Evolutionary conservation across 1,140 invertebrate genomes (phyloP), one percentile per base, ranked within the genome.

Genomic region (Orius laevigatus): DNA sequence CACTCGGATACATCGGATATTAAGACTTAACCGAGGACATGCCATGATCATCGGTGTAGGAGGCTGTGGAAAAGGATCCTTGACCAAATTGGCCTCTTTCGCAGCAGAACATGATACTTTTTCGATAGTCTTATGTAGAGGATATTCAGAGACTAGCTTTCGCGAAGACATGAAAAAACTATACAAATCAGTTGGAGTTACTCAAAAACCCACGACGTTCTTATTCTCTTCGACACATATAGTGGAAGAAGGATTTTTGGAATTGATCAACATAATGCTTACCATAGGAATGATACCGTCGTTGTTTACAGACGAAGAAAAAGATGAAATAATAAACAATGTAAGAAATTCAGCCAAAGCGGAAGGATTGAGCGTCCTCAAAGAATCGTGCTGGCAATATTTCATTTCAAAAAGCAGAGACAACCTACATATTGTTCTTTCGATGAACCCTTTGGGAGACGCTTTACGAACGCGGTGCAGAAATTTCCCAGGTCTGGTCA

Each of bases 401-500:
- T 94, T 93, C 61, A 68, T 79, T 14, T 72, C 78, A 52, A 76
- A 72, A 43, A 82, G 84, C 50, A 66, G 70, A 4, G 75, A 82
- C 40, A 90, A 93, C 64, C 70, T 96, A 1, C 87, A 92, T 57
- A 78, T 96, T 32, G 84, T 91, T 0, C 60, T 94, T 3, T 84
- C 84, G 1, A 91, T 93, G 84, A 88, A 81, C 41, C 85, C 89
- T 0, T 72, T 84, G 19, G 82, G 84, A 1, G 83, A 90, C 55
- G 68, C 77, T 5, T 68, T 94, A 33, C 73, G 84, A 19, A 81
- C 76, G 55, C 72, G 85, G 15, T 85, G 90, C 55, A 70, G 88
- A 42, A 89, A 79, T 66, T 94, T 93, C 63, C 90, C 90, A 0
- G 88, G 88, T 0, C 67, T 96, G 1, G 81, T 94, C 14, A 92